Evolutionary conservation across 2,113 vertebrate genomes (phyloP).

Genomic region (Eptesicus fuscus): DNA sequence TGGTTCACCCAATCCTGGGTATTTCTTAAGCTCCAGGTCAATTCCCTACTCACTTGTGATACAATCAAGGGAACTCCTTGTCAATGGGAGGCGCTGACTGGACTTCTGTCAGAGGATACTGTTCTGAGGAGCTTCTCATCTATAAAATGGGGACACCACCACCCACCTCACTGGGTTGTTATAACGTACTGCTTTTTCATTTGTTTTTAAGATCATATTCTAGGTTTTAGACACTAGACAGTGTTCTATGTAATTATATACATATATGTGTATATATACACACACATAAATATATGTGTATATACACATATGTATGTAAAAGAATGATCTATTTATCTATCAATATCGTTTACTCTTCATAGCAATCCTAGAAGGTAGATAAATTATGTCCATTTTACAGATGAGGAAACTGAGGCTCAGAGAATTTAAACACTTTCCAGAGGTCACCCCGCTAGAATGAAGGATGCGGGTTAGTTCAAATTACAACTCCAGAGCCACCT

Average conservation of each 20-base stretch:
- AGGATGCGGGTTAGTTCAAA: not conserved
- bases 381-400: not conserved
- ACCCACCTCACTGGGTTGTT: not conserved
- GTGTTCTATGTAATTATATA: not conserved
- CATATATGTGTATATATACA: not conserved
- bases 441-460: not conserved
- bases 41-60: not conserved
- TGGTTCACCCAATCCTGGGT: not conserved
- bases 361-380: not conserved
- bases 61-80: not conserved
- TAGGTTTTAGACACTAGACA: not conserved
- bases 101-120: not conserved
- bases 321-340: not conserved
- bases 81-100: not conserved
- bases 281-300: not conserved
- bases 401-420: not conserved
- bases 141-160: not conserved
- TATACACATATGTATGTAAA: not conserved
- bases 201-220: not conserved
- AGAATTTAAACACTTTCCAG: slow-evolving; percentile 5
- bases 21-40: not conserved
- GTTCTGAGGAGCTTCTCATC: not conserved
- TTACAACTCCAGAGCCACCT: not conserved
- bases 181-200: not conserved
- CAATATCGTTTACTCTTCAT: not conserved